These are phyloP conservation scores for Aphelocoma californica DNA, from an alignment of 2,797 vertebrate genomes.

Conservation along the genomic window DNA sequence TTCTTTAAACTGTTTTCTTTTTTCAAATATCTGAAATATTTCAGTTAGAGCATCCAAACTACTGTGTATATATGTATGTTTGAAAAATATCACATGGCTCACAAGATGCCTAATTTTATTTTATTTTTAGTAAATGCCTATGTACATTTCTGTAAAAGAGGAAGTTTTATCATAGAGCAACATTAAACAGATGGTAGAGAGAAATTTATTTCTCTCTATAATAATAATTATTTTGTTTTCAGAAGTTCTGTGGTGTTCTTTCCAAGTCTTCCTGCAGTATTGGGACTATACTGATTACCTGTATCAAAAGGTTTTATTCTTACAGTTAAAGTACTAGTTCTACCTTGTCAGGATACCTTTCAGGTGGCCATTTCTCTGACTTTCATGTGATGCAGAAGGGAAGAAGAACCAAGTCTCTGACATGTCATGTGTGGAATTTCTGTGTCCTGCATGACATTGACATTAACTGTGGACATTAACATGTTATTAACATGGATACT, in stretches of 20 bases:
- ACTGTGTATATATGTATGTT: not conserved
- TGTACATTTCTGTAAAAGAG: not conserved
- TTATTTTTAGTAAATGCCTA: not conserved
- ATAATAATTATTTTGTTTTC: not conserved
- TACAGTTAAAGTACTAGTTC: not conserved
- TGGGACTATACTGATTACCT: not conserved
- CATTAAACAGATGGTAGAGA: not conserved
- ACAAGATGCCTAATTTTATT: not conserved
- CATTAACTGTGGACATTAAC: not conserved
- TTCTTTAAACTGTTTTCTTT: not conserved
- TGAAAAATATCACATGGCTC: not conserved
- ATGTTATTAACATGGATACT: too few species aligned
- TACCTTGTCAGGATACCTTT: not conserved
- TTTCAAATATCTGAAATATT: not conserved
- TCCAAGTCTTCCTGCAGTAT: not conserved
- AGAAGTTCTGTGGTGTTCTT: not conserved
- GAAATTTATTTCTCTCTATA: not conserved
- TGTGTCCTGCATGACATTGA: not conserved
- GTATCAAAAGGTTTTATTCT: fast-evolving
- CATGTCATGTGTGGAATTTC: not conserved
- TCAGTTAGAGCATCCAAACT: not conserved
- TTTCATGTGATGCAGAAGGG: not conserved
- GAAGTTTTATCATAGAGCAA: not conserved
- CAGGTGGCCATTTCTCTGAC: not conserved
- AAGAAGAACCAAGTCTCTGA: not conserved